phyloP scores from a whole-genome alignment of 2,113 vertebrate species.

The Phylloscopus trochiloides region DNA sequence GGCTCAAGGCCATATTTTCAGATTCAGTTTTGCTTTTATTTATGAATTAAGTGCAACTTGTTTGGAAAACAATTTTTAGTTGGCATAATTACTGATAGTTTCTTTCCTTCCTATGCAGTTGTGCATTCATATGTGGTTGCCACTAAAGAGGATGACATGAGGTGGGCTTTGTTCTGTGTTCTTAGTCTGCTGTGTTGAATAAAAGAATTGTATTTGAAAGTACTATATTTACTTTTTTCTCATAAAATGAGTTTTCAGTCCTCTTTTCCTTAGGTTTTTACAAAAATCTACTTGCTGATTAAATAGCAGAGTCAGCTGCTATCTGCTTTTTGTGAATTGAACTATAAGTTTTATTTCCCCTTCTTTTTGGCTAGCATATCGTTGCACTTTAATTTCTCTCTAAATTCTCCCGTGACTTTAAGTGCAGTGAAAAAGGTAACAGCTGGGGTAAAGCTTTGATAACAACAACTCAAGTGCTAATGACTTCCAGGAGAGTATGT shows the following conservation, averaged over 20 bases:
- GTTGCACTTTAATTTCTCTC: background rate
- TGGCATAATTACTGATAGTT: background rate
- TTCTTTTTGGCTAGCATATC: background rate
- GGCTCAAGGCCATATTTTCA: background rate
- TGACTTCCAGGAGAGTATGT: background rate
- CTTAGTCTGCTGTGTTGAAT: background rate
- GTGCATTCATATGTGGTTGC: background rate
- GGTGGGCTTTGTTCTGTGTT: background rate
- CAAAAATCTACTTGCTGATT: background rate
- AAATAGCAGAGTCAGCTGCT: background rate
- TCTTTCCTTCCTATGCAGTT: background rate
- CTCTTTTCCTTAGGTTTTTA: background rate
- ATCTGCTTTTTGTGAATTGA: background rate
- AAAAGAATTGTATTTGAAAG: background rate
- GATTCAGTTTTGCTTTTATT: background rate
- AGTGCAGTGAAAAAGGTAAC: background rate
- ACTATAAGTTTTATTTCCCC: background rate
- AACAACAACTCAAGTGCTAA: background rate
- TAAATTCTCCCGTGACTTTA: background rate
- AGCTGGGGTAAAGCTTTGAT: background rate
- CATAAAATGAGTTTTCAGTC: background rate
- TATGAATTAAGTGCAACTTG: background rate
- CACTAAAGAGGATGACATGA: background rate
- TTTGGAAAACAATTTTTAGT: background rate
- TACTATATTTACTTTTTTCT: background rate